Base-by-base conservation (phyloP, 2,888 invertebrate genomes). In the Ypsolopha sequella region DNA sequence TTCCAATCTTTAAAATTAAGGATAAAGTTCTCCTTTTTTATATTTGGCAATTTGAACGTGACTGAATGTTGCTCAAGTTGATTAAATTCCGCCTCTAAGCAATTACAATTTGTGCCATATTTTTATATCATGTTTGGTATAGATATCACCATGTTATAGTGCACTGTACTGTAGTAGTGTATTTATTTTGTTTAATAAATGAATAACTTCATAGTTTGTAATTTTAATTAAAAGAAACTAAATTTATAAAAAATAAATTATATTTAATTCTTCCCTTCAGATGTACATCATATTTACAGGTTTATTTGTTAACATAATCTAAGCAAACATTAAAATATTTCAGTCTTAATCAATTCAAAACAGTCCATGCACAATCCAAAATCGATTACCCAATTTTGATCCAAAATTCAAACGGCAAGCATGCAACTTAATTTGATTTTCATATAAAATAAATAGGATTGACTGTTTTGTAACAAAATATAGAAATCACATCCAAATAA, bases 311-410 rank as follows among this genome's bases (percentile, higher is more conserved):
- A 24, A 9, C 34, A 7, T 50, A 50, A 43, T 36, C 24, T 41
- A 43, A 41, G 70, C 65, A 68, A 61, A 69, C 63, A 70, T 73
- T 74, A 73, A 72, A 75, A 73, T 70, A 76, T 75, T 72, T 85
- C 85, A 85, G 85, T 84, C 85, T 85, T 82, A 65, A 72, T 73
- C 77, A 80, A 75, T 81, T 80, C 71, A 79, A 79, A 47, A 47
- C 71, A 24, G 24, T 24, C 24, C 24, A 24, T 24, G 24, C 24
- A 24, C 24, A 24, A 63, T 58, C 60, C 52, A 57, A 62, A 58
- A 61, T 58, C 59, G 59, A 63, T n/a, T 61, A 61, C 59, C 24
- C 24, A 24, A 24, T 24, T 24, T 24, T 24, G 24, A 24, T 24
- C 24, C 24, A 4, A 24, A 24, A 24, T 24, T 24, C 24, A 24